These are phyloP conservation scores for Leucoraja ocellata DNA, from an alignment of 2,797 vertebrate species.

Conservation along the genomic window DNA sequence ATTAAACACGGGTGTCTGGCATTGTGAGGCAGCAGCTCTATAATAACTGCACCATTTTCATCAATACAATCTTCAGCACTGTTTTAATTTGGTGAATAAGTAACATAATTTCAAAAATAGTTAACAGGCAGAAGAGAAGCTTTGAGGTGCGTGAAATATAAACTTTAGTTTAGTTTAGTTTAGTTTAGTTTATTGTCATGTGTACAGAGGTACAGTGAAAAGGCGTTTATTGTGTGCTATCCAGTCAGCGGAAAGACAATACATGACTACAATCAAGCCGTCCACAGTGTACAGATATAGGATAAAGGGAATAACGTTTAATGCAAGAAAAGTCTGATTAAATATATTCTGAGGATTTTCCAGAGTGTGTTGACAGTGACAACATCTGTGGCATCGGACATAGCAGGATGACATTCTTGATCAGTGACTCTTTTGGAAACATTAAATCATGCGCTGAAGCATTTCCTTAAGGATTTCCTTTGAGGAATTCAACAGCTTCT, in stretches of 20 bases:
- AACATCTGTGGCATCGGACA: constrained; percentile 13
- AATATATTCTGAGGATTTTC: no score
- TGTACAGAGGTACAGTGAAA: no score
- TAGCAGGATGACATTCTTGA: constrained; percentile 21
- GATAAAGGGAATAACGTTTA: no score
- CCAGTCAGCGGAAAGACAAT: no score
- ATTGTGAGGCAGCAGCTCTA: no score
- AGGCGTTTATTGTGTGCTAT: no score
- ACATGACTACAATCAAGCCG: no score
- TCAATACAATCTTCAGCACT: not conserved
- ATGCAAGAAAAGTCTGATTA: no score
- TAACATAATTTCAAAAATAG: not conserved
- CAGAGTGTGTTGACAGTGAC: constrained; percentile 1
- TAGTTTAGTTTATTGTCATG: no score
- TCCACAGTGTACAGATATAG: no score
- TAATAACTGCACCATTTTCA: not conserved
- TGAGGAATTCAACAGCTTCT: constrained; percentile 32
- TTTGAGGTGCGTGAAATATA: not conserved
- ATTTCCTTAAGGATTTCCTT: constrained; percentile 37
- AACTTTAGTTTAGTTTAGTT: no score
- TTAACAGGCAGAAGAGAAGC: not conserved
- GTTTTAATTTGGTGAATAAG: not conserved
- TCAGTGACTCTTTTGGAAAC: constrained; percentile 23
- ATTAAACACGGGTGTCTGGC: no score
- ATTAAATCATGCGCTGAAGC: constrained; percentile 7